A percentile compares a stretch with the other conserved stretches of the same genome.
Conservation (phyloP, 2,888 invertebrate genomes). For the Zeuzera pyrina region DNA sequence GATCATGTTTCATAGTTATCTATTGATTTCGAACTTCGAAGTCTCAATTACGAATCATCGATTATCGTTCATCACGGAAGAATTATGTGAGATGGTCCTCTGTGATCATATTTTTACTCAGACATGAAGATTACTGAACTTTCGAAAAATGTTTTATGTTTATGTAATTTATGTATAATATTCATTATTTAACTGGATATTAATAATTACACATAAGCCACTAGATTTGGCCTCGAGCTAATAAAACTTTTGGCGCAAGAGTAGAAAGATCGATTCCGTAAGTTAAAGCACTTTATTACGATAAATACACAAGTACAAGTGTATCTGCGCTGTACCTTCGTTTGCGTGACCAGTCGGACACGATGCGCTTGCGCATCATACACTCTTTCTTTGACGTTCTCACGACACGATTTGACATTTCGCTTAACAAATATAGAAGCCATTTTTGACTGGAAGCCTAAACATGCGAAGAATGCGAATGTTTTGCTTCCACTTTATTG, state of each 20-base stretch:
- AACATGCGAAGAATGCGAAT: conserved; percentile 46
- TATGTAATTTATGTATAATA: too few relatives aligned
- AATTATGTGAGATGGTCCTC: conserved; percentile 49
- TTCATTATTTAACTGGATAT: too few relatives aligned
- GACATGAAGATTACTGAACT: too few relatives aligned
- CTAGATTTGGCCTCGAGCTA: conserved; percentile 43
- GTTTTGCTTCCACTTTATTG: conserved; percentile 26
- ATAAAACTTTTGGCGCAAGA: conserved; percentile 40
- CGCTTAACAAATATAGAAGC: conserved; percentile 65
- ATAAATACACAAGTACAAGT: conserved; percentile 31
- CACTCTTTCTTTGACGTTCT: conserved; percentile 46
- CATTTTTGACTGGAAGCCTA: conserved; percentile 49
- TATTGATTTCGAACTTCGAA: conserved; percentile 61
- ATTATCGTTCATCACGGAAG: conserved; percentile 45
- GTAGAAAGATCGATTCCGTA: too few relatives aligned
- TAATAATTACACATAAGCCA: too few relatives aligned
- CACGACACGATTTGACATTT: conserved; percentile 69
- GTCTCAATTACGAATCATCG: conserved; percentile 62
- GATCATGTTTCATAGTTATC: conserved; percentile 64
- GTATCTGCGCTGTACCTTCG: conserved; percentile 25
- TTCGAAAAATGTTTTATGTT: too few relatives aligned
- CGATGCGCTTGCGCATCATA: conserved; percentile 41
- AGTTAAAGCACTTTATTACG: too few relatives aligned
- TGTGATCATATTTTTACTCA: conserved; percentile 42
- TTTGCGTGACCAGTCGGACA: conserved; percentile 50